These are phyloP conservation scores for Andrena chrysosceles DNA, from an alignment of 2,888 invertebrate species.

Conservation along the genomic window DNA sequence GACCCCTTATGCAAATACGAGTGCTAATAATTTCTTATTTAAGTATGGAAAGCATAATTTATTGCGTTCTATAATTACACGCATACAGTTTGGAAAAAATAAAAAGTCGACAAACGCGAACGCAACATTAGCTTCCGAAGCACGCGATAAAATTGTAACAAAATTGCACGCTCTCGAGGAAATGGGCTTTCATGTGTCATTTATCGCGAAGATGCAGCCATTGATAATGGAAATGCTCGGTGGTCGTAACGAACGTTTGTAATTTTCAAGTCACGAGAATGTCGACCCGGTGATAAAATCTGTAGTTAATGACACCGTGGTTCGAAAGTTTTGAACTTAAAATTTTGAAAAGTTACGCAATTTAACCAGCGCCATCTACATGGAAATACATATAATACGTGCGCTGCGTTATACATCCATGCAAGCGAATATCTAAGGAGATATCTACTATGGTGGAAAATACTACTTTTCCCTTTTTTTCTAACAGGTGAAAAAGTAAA, in stretches of 20 bases:
- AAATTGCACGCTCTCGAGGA: not conserved
- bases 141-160: not conserved
- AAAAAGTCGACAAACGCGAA: not conserved
- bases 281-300: constrained; percentile 2
- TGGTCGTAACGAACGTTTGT: not conserved
- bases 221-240: constrained; percentile 13
- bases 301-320: not conserved
- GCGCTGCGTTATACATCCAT: not conserved
- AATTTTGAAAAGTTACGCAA: constrained; percentile 5
- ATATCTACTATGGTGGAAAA: not conserved
- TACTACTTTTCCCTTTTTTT: not conserved
- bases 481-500: not conserved
- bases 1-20: no score
- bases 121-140: not conserved
- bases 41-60: no score
- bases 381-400: not conserved
- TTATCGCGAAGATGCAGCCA: constrained; percentile 13
- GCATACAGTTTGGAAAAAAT: no score
- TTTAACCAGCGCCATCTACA: constrained; percentile 1
- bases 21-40: no score
- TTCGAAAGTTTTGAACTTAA: not conserved
- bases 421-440: not conserved
- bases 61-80: no score
- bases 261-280: constrained; percentile 24
- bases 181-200: constrained; percentile 22